Evolutionary conservation across 2,888 invertebrate genomes (phyloP).

Genomic region (Meteorus colon): DNA sequence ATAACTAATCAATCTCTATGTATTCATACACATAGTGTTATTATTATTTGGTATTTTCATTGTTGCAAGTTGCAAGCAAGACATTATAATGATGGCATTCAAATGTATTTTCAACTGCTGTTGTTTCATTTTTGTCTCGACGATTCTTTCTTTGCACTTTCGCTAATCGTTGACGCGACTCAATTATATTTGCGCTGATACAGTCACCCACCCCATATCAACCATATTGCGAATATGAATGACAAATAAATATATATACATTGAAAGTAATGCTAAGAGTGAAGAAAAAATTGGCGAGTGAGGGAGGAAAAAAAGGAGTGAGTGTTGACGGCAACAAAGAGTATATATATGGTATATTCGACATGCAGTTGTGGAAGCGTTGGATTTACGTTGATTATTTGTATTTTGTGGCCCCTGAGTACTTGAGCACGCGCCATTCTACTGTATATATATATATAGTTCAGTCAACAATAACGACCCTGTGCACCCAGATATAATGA

Average conservation of each 20-base stretch:
- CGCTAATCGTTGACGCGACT: constrained; percentile 57
- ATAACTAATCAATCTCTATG: no score
- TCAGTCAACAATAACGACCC: constrained; percentile 40
- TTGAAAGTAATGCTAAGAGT: not conserved
- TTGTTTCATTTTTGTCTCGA: not conserved
- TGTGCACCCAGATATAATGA: constrained; percentile 50
- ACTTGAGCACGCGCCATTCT: not conserved
- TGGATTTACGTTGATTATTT: constrained; percentile 22
- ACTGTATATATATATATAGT: constrained; percentile 11
- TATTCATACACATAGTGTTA: not conserved
- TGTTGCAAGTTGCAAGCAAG: no score
- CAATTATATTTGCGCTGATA: constrained; percentile 48
- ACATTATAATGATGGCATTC: not conserved
- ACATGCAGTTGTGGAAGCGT: not conserved
- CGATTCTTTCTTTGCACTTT: not conserved
- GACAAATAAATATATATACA: constrained; percentile 52
- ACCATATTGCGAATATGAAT: constrained; percentile 56
- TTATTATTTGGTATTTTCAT: not conserved
- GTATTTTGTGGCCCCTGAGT: constrained; percentile 21
- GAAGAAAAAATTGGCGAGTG: no score
- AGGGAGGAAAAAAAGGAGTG: no score
- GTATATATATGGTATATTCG: constrained; percentile 11
- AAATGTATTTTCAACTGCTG: not conserved
- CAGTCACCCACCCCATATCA: constrained; percentile 29
- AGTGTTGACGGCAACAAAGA: not conserved